Evolutionary conservation across 2,797 vertebrate species (phyloP), one percentile per base, ranked within the genome.

Genomic region (Salmo trutta): DNA sequence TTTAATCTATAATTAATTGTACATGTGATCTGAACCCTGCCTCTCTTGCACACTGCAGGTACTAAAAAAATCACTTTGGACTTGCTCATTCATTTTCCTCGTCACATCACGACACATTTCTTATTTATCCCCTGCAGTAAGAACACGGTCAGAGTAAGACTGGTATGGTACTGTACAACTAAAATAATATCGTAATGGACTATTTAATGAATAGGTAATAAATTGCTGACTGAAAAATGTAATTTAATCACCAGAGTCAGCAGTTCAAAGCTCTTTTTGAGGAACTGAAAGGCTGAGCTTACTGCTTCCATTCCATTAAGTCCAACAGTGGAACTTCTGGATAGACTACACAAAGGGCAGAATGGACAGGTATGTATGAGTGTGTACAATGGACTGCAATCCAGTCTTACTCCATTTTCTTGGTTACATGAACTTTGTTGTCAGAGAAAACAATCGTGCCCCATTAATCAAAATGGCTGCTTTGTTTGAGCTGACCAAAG

Each of bases 51-150:
- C 74, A 73, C 56, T 78, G 62, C 76, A 80, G 78, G 78, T 36
- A 72, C 74, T 62, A 72, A 64, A 68, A 56, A 78, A 72, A 76
- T 80, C 76, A 73, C 79, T 82, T 74, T 73, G 77, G 77, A 76
- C 31, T 73, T 66, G 65, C 71, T 80, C 76, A 62, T 80, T 76
- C 41, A 59, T 69, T 73, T 80, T 73, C 64, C 51, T 51, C 36
- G 56, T 76, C 69, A 76, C 69, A 72, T 79, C 70, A 73, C 75
- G 33, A 75, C 52, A 56, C 29, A 54, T 62, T 64, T 79, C 64
- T 75, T 79, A 79, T 72, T 56, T 76, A 78, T 77, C 36, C 19
- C 10, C 16, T 27, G 4, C 33, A 64, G 62, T 65, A 68, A 74
- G 21, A 19, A 54, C 70, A 65, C 64, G 31, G 17, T 51, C 19